Base-by-base conservation (phyloP, 2,797 vertebrate genomes). In the Malurus splendens region DNA sequence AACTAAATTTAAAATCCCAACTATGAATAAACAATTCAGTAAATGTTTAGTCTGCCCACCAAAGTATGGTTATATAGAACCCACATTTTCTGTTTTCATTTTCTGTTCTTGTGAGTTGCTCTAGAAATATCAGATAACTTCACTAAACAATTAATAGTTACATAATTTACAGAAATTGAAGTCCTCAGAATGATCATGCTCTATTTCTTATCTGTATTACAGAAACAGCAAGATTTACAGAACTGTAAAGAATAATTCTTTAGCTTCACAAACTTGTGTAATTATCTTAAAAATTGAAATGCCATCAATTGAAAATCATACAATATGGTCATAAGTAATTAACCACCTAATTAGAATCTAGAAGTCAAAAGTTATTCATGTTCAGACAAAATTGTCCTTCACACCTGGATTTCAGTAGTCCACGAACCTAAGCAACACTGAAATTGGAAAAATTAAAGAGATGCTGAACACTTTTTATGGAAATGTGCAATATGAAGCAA, bases 311-410 rank as follows among this genome's bases (percentile, higher is more conserved):
- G n/a, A n/a, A n/a, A n/a, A n/a, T 82, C 90, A 96, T 89, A 94
- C 95, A 95, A 95, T 92, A 89, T 92, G 85, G 93, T 94, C 93
- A 94, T 92, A 96, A 95, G 95, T 95, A 96, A 97, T 97, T 96
- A 96, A 95, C 92, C 95, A 94, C 77, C 75, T 96, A 94, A 97
- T 96, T 97, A 96, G 97, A 96, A 96, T 91, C 90, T 87, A 95
- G 82, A 96, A 97, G 93, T 96, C 93, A 93, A 92, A 96, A 92
- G 88, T 95, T 95, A 96, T 96, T 97, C 84, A 93, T 72, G 59
- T 78, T 92, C 92, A 93, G 82, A 86, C 85, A 81, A 95, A 92
- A 94, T 68, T 93, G 94, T 94, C 94, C 96, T 97, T 97, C 95
- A 94, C 93, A 86, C 83, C 64, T 68, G 77, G 77, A 85, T 86